These are phyloP conservation scores for Phylloscopus trochiloides DNA, from an alignment of 2,113 vertebrate species.

Conservation along the genomic window DNA sequence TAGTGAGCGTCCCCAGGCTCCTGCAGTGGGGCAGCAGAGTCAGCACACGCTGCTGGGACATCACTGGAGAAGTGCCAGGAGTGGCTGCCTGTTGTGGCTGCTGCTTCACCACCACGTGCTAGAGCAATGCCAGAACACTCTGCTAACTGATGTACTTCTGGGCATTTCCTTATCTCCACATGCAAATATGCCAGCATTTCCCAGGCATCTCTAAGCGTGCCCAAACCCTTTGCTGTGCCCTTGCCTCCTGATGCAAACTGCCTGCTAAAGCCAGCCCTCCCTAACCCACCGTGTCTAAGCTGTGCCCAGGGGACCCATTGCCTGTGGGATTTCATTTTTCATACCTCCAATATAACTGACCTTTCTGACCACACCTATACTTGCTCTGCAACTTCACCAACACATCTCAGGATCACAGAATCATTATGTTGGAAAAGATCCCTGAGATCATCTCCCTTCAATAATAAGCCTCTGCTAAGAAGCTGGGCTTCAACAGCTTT, in stretches of 20 bases:
- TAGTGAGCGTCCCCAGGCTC: background rate
- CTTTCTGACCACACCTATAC: background rate
- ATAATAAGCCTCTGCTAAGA: background rate
- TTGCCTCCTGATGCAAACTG: background rate
- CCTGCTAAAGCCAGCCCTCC: background rate
- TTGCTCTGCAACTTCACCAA: background rate
- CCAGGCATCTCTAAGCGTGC: accelerated
- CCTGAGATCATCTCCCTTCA: background rate
- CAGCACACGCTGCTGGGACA: background rate
- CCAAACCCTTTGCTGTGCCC: background rate
- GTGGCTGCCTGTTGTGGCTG: background rate
- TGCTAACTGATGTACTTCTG: background rate
- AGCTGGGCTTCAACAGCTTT: background rate
- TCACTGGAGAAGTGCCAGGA: background rate
- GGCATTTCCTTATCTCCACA: background rate
- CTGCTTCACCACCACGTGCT: background rate
- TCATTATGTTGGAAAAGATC: background rate
- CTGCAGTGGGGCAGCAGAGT: background rate
- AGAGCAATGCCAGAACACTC: background rate
- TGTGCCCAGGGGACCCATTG: accelerated
- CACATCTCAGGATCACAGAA: background rate
- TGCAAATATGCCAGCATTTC: background rate
- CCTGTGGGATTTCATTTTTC: background rate
- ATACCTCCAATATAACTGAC: background rate
- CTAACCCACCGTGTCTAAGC: background rate